Base-by-base conservation (phyloP, 2,113 vertebrate genomes). In the Lepisosteus oculatus region DNA sequence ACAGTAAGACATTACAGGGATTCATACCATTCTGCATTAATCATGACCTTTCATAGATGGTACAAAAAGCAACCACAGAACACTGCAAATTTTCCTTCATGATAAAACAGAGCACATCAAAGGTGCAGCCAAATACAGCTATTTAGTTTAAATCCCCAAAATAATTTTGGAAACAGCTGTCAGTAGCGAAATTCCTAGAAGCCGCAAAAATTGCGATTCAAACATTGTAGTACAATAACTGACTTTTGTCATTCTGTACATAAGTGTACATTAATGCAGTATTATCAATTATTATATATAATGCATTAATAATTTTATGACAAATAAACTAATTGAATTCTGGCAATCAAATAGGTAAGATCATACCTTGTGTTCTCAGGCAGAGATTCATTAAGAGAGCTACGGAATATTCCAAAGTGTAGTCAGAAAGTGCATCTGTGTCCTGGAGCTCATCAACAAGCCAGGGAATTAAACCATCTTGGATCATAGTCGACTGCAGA, bases 321-420 rank as follows among this genome's bases (percentile, higher is more conserved):
- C 29, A 29, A 29, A 29, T 29, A 29, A 29, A 29, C 29, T 29
- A 29, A 29, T 29, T 29, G 29, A 29, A 29, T 12, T n/a, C 12
- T 8, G 43, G 55, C 13, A 65, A 56, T 47, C 57, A 57, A 63
- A 72, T 41, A 61, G 63, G 5, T 51, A 5, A 51, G 15, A 17
- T 54, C 44, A 68, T 79, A 98, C 97, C 97, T 95, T 93, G 83
- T 1, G 92, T 95, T 17, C 95, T 89, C 67, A 99, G 93, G 81
- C 95, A 98, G 59, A 99, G 93, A 79, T 97, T 99, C 96, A 98
- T 96, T 15, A 99, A 93, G 80, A 99, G 83, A 45, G 96, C 93
- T 61, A 94, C 89, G 0, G 93, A 90, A 75, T 97, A 98, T 73
- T 94, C 92, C 80, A 99, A 85, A 0, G 91, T 95, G 86, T 95